Conservation (phyloP, 2,113 vertebrate genomes). For the Jaculus jaculus region DNA sequence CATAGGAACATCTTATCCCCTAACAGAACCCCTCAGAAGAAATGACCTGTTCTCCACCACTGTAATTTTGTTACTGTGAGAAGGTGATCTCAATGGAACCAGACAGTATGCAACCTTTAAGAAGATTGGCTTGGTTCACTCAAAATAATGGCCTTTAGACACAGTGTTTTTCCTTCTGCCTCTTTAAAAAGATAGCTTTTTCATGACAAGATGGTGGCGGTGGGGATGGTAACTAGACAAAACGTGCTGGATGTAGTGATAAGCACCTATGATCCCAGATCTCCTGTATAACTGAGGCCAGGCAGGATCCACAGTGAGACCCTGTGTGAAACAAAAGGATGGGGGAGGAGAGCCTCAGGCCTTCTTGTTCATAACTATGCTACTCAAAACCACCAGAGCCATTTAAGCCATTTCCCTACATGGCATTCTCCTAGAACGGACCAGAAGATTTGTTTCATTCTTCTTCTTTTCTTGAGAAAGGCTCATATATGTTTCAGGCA, state of each 20-base stretch:
- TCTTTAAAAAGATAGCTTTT: conserved; percentile 3
- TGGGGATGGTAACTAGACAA: background rate
- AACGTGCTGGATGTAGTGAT: background rate
- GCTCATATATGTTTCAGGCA: background rate
- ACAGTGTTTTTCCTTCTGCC: background rate
- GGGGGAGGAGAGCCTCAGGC: background rate
- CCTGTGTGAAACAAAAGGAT: background rate
- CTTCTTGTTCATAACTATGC: background rate
- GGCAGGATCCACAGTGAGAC: background rate
- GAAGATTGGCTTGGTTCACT: background rate
- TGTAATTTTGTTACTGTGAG: background rate
- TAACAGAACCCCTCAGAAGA: background rate
- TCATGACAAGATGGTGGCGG: background rate
- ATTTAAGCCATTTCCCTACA: background rate
- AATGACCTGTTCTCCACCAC: background rate
- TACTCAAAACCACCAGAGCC: background rate
- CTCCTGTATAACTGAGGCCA: background rate
- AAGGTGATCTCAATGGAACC: background rate
- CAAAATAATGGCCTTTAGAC: conserved; percentile 2
- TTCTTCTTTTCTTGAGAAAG: background rate
- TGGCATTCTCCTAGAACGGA: background rate
- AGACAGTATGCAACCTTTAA: background rate
- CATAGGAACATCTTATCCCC: background rate
- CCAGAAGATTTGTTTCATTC: background rate
- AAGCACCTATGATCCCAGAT: background rate